Conservation (phyloP, 2,888 invertebrate species). For the Lycia hirtaria region DNA sequence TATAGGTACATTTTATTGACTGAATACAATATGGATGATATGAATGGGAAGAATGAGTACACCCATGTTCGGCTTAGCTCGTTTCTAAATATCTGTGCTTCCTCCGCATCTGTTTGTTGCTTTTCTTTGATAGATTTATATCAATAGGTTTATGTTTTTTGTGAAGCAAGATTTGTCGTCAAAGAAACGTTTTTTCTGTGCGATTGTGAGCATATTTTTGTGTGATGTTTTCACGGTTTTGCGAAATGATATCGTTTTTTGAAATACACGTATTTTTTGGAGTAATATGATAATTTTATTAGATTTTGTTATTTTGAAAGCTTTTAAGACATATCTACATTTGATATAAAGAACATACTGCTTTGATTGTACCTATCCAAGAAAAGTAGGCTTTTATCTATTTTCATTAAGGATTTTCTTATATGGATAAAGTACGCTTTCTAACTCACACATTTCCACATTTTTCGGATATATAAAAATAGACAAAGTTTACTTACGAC, state of each 20-base stretch:
- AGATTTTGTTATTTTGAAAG: slow-evolving; percentile 3
- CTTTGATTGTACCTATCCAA: no score
- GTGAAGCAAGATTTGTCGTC: slow-evolving; percentile 32
- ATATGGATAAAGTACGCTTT: no score
- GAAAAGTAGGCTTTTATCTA: no score
- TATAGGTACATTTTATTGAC: slow-evolving; percentile 57
- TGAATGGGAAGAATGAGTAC: slow-evolving; percentile 52
- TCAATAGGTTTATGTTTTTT: slow-evolving; percentile 55
- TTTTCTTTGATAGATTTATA: slow-evolving; percentile 59
- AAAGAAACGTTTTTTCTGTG: slow-evolving; percentile 26
- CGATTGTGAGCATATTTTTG: slow-evolving; percentile 3
- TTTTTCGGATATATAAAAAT: no score
- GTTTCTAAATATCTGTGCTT: slow-evolving; percentile 54
- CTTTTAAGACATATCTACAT: no score
- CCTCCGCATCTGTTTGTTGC: slow-evolving; percentile 52
- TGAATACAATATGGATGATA: slow-evolving; percentile 53
- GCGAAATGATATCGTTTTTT: not conserved
- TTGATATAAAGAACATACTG: no score
- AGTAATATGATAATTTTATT: not conserved
- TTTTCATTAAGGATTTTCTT: no score
- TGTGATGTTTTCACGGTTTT: not conserved
- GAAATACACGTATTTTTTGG: not conserved
- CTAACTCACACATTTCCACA: no score
- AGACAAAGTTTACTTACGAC: no score
- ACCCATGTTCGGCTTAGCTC: slow-evolving; percentile 51